These are phyloP conservation scores for Diacarnus erythraeanus DNA, from an alignment of 37 sponge, comb jelly and placozoan genomes.

Conservation along the genomic window DNA sequence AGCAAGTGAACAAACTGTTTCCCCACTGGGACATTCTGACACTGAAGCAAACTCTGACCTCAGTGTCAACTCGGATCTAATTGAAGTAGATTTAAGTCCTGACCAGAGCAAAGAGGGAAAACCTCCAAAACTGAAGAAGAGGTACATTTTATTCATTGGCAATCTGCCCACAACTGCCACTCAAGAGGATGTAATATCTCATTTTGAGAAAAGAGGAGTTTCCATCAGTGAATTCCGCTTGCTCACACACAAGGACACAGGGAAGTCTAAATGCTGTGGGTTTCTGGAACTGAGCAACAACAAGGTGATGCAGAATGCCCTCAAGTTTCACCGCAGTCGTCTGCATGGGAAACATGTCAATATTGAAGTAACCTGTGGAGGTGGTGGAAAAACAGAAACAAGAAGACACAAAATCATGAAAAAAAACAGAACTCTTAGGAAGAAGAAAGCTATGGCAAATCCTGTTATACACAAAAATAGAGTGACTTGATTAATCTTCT, in stretches of 20 bases:
- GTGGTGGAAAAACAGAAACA: constrained; percentile 77
- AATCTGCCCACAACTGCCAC: constrained; percentile 65
- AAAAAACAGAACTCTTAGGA: constrained; percentile 47
- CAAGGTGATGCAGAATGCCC: constrained; percentile 73
- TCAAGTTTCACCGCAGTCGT: constrained; percentile 75
- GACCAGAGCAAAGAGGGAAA: no score
- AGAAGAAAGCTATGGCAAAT: background rate
- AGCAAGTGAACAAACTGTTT: no score
- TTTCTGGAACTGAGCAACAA: constrained; percentile 63
- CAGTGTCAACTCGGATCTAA: no score
- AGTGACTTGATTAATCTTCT: no score
- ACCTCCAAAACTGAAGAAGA: no score
- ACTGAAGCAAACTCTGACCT: no score
- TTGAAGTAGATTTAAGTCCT: no score
- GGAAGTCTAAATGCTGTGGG: constrained; percentile 67
- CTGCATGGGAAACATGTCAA: constrained; percentile 76
- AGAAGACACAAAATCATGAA: constrained; percentile 75
- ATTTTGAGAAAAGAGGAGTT: constrained; percentile 62
- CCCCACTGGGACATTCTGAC: no score
- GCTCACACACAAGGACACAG: constrained; percentile 58
- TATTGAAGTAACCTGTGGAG: constrained; percentile 93
- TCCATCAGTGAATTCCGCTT: constrained; percentile 36
- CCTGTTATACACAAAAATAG: background rate
- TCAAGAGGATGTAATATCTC: constrained; percentile 46
- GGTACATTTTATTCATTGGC: constrained; percentile 72